phyloP scores from a whole-genome alignment of 2,888 invertebrate genomes.

The Callinectes sapidus region DNA sequence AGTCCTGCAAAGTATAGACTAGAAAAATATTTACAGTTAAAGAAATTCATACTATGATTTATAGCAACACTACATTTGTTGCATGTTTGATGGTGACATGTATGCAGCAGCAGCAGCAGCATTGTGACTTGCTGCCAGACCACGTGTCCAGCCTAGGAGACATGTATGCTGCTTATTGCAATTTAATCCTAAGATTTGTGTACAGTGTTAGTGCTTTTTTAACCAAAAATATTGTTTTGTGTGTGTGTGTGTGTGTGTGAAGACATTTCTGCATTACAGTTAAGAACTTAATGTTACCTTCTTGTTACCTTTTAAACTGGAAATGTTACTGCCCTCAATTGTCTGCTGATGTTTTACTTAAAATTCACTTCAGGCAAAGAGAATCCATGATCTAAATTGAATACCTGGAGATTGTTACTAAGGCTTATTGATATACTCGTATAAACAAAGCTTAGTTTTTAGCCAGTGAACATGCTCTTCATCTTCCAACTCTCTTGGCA shows the following conservation, averaged over 20 bases:
- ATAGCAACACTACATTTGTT: neutral
- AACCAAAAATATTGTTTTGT: neutral
- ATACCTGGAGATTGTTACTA: neutral
- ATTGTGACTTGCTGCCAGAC: neutral
- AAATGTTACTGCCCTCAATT: neutral
- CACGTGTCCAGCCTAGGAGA: neutral
- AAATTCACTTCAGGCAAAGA: neutral
- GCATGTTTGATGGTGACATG: neutral
- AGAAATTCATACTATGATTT: neutral
- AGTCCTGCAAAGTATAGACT: no score
- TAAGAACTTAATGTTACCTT: neutral
- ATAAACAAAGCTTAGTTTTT: neutral
- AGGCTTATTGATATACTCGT: neutral
- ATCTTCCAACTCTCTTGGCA: neutral
- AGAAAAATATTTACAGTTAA: no score
- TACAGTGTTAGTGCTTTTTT: neutral
- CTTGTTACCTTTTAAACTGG: neutral
- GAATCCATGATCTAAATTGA: neutral
- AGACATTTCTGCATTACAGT: neutral
- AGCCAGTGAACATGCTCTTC: neutral
- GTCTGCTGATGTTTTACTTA: neutral
- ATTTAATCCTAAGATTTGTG: neutral
- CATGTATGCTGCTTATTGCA: neutral
- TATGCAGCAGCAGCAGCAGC: neutral
- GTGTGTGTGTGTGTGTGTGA: neutral